phyloP scores from a whole-genome alignment of 2,888 invertebrate species.

The Myathropa florea region DNA sequence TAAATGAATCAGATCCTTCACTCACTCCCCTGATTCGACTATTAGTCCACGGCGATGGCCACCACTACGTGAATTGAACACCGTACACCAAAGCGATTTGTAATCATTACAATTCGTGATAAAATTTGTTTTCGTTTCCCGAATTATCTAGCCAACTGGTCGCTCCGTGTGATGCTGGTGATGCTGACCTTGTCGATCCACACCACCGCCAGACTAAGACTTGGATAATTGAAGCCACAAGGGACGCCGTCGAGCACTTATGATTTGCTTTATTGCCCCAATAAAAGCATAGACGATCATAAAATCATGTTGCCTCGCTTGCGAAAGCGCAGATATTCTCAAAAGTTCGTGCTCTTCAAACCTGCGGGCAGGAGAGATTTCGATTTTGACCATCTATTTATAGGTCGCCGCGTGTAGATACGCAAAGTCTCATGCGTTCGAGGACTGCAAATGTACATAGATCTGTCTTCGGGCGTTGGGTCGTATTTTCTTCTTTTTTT shows the following conservation, averaged over 20 bases:
- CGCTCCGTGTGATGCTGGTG: background rate
- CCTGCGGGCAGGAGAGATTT: background rate
- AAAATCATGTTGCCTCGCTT: background rate
- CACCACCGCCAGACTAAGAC: background rate
- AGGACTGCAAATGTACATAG: constrained; percentile 7
- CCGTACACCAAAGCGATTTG: background rate
- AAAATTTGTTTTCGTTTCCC: background rate
- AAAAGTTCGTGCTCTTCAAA: constrained; percentile 31
- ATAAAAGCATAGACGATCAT: constrained; percentile 8
- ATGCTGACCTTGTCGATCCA: background rate
- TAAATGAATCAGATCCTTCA: background rate
- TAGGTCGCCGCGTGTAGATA: constrained; percentile 20
- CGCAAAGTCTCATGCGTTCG: constrained; percentile 16
- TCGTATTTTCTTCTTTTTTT: background rate
- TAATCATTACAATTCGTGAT: background rate
- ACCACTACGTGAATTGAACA: background rate
- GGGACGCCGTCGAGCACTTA: background rate
- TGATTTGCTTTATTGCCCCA: background rate
- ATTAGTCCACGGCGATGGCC: background rate
- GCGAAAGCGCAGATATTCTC: constrained; percentile 4
- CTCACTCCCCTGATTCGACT: background rate
- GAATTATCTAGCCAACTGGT: background rate
- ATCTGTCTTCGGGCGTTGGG: constrained; percentile 4
- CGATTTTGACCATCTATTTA: constrained; percentile 9
- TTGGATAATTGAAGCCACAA: background rate